Evolutionary conservation across 30 jellyfish, hydroid and myxozoan genomes (phyloP).

Genomic region (Chironex yamaguchii): DNA sequence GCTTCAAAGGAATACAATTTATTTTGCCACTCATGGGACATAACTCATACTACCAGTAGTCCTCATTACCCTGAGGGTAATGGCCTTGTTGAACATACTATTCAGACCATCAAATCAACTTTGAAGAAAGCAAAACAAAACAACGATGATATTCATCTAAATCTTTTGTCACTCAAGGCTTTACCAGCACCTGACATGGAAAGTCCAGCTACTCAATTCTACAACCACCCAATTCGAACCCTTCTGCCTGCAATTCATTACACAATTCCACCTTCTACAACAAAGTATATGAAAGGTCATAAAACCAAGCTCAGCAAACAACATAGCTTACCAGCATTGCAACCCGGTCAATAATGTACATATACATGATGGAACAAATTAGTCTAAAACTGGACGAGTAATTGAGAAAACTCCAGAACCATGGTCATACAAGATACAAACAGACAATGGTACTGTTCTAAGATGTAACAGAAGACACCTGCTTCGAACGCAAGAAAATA

Average conservation of each 20-base stretch:
- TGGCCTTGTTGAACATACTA: conserved; percentile 11
- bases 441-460: background rate
- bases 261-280: too few relatives aligned
- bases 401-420: too few relatives aligned
- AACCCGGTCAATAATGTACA: too few relatives aligned
- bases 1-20: conserved; percentile 34
- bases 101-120: conserved; percentile 74
- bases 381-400: too few relatives aligned
- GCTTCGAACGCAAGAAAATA: background rate
- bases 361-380: too few relatives aligned
- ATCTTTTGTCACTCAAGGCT: conserved; percentile 38
- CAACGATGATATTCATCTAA: conserved; percentile 32
- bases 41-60: conserved; percentile 48
- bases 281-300: too few relatives aligned
- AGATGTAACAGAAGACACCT: background rate
- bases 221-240: conserved; percentile 44
- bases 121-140: conserved; percentile 62
- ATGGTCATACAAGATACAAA: background rate
- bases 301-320: too few relatives aligned
- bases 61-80: conserved; percentile 56
- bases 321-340: too few relatives aligned
- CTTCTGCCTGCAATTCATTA: conserved; percentile 40
- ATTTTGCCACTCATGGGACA: conserved; percentile 59
- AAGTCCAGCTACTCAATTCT: conserved; percentile 35
- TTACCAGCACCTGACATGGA: conserved; percentile 10